Conservation (phyloP, 92 coral and sea anemone species). For the Porites cylindrica region DNA sequence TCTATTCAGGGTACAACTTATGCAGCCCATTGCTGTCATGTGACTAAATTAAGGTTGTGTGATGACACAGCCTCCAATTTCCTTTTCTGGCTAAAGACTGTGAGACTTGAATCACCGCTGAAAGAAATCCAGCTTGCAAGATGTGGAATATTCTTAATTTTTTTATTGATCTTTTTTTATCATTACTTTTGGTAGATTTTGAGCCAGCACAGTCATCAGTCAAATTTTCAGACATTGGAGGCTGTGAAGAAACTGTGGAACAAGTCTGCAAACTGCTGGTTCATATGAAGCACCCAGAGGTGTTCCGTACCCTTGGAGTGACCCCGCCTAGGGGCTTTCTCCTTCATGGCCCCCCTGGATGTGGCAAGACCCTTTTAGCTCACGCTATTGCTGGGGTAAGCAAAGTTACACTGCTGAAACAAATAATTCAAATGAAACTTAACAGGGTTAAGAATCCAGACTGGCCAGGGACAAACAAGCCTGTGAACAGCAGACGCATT, state of each 20-base stretch:
- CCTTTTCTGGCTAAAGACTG: too few species aligned
- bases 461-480: too few species aligned
- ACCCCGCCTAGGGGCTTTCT: conserved; percentile 98
- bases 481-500: too few species aligned
- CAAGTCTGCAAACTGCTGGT: conserved; percentile 93
- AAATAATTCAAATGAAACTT: too few species aligned
- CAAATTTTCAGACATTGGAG: conserved; percentile 93
- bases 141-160: not conserved
- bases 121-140: not conserved
- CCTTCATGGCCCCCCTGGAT: conserved; percentile 99
- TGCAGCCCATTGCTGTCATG: too few species aligned
- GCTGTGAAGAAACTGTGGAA: conserved; percentile 86
- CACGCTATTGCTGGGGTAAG: conserved; percentile 98
- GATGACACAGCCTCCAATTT: too few species aligned
- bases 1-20: too few species aligned
- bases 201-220: conserved; percentile 71
- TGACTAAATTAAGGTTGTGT: too few species aligned
- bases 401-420: not conserved
- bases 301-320: conserved; percentile 91
- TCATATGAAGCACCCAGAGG: conserved; percentile 98
- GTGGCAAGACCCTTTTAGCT: conserved; percentile 97
- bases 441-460: too few species aligned
- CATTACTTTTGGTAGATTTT: conserved; percentile 51
- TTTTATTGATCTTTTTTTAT: not conserved
- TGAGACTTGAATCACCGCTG: too few species aligned